Conservation (phyloP, 2,888 invertebrate genomes). For the Coelinius sp. region DNA sequence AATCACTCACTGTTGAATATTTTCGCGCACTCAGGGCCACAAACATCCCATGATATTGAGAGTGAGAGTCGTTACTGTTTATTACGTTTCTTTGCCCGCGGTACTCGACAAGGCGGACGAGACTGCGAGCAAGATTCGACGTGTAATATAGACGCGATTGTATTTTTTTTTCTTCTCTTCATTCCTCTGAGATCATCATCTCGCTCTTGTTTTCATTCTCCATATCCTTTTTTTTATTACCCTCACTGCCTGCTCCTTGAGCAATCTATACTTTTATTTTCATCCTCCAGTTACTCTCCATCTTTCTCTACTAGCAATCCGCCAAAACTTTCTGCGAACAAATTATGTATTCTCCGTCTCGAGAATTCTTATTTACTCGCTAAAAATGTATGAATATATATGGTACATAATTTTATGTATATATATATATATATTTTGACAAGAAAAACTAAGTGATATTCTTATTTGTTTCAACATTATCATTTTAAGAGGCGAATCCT, state of each 20-base stretch:
- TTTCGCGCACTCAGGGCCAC: not conserved
- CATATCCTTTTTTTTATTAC: not conserved
- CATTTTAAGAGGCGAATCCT: slow-evolving; percentile 45
- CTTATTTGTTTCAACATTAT: slow-evolving; percentile 43
- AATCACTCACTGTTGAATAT: not conserved
- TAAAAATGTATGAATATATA: slow-evolving; percentile 39
- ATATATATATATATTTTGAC: slow-evolving; percentile 39
- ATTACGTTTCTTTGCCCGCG: slow-evolving; percentile 38
- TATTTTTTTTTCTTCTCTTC: slow-evolving; percentile 40
- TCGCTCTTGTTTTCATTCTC: slow-evolving; percentile 12
- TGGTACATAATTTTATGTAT: slow-evolving; percentile 37
- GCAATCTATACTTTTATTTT: not conserved
- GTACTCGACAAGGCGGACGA: slow-evolving; percentile 44
- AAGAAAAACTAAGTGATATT: slow-evolving; percentile 49
- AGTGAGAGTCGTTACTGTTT: slow-evolving; percentile 39
- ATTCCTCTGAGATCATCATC: slow-evolving; percentile 27
- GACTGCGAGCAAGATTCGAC: slow-evolving; percentile 59
- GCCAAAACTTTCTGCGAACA: slow-evolving; percentile 47
- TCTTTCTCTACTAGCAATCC: slow-evolving; percentile 43
- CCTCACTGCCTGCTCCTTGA: slow-evolving; percentile 24
- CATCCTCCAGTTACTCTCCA: not conserved
- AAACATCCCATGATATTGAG: slow-evolving; percentile 2
- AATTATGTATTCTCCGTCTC: not conserved
- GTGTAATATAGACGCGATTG: slow-evolving; percentile 59
- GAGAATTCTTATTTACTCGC: slow-evolving; percentile 16